These are phyloP conservation scores for Cossypha niveicapilla DNA, from an alignment of 2,797 vertebrate species.

Conservation along the genomic window DNA sequence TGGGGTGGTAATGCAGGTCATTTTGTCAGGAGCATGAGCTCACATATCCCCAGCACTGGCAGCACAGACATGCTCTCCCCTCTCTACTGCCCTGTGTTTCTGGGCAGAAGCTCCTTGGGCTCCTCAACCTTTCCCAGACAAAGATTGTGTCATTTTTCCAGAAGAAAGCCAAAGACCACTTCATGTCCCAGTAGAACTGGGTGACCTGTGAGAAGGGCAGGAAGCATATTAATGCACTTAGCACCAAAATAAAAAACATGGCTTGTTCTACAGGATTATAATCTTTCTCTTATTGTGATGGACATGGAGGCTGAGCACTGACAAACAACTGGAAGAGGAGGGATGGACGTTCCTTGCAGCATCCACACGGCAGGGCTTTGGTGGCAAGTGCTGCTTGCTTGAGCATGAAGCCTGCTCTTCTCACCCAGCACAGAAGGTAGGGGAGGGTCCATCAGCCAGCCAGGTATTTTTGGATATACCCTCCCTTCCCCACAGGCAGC, in stretches of 20 bases:
- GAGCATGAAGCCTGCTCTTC: not conserved
- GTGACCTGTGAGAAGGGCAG: not conserved
- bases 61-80: not conserved
- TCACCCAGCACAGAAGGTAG: not conserved
- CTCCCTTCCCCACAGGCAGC: not conserved
- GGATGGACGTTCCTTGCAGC: not conserved
- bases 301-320: not conserved
- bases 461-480: not conserved
- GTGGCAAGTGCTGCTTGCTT: not conserved
- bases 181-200: not conserved
- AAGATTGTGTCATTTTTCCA: not conserved
- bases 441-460: not conserved
- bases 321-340: not conserved
- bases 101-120: not conserved
- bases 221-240: not conserved
- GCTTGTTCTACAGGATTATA: not conserved
- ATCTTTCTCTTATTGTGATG: not conserved
- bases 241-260: not conserved
- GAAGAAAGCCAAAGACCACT: not conserved
- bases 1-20: not conserved
- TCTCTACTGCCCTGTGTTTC: not conserved
- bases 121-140: not conserved
- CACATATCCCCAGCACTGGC: not conserved
- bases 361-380: accelerated
- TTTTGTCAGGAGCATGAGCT: not conserved